Percentiles rank a stretch among this genome's conserved stretches.
Evolutionary conservation across 2,113 vertebrate species (phyloP).

Genomic region (Atrichornis clamosus): DNA sequence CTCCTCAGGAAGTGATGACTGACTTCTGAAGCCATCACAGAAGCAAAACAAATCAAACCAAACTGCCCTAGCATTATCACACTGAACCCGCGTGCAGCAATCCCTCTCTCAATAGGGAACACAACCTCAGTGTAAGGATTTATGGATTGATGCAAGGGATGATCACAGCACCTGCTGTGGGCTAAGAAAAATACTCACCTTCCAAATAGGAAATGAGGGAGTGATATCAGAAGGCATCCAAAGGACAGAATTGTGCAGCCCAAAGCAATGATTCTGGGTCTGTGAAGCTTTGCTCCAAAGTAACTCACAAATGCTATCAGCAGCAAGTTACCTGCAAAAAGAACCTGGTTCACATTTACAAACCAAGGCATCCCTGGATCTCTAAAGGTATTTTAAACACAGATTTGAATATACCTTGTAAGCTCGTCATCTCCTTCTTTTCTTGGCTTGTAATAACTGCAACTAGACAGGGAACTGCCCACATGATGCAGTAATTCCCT

Average conservation of each 20-base stretch:
- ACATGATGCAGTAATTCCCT: not conserved
- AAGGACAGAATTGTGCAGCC: conserved; percentile 85
- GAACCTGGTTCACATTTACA: not conserved
- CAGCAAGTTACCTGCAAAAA: conserved; percentile 84
- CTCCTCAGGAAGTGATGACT: not conserved
- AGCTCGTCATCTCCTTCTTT: not conserved
- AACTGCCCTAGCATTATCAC: not conserved
- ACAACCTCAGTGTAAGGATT: not conserved
- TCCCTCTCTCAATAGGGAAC: not conserved
- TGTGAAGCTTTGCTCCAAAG: conserved; percentile 89
- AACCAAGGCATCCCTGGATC: not conserved
- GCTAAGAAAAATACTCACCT: conserved; percentile 72
- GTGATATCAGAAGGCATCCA: conserved; percentile 86
- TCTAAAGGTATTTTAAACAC: not conserved
- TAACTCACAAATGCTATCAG: conserved; percentile 92
- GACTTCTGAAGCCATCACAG: not conserved
- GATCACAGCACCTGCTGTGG: not conserved
- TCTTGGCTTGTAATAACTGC: not conserved
- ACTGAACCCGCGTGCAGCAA: not conserved
- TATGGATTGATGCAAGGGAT: not conserved
- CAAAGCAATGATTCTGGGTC: conserved; percentile 86
- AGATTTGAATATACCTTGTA: not conserved
- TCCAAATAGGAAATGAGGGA: conserved; percentile 92
- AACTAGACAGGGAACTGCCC: not conserved
- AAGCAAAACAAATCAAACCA: not conserved